Base-by-base conservation (phyloP, 2,888 invertebrate species). In the Thereva unica region DNA sequence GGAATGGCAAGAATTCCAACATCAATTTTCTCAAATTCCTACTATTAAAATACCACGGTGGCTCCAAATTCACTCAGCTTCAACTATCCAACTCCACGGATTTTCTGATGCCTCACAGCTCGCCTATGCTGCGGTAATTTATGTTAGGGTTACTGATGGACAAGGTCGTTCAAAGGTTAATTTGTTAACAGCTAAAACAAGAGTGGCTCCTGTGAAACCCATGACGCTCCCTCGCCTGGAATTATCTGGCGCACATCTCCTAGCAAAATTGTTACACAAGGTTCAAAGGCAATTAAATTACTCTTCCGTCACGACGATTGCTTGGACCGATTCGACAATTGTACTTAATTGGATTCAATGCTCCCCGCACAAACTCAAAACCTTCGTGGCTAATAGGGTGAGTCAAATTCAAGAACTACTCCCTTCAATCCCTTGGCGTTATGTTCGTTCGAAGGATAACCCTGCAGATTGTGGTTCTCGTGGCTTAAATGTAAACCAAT, bases 311-410 rank as follows among this genome's bases (percentile, higher is more conserved):
- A 7, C 3, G 5, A 34, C 34, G 4, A 3, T 10, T 34, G 23
- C 35, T 8, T 53, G 53, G 53, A 53, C 10, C 8, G 53, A 53
- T n/a, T 35, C 53, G 5, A 23, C 23, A 53, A 53, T 53, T 53
- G 53, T 53, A 7, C n/a, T 53, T 1, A 7, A 8, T 5, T 53
- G 53, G 53, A 6, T 53, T 8, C 6, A 12, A 2, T 9, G 34
- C 5, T 35, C 10, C 38, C 3, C 53, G 8, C 34, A 12, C 6
- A 5, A 12, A 35, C 10, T 7, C 9, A 49, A 49, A 10, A 49
- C 3, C 9, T 49, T 49, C 12, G n/a, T 49, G 6, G 12, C n/a
- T 2, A 49, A 49, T 10, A n/a, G 49, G 1, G 49, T 49, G 2
- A n/a, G n/a, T 23, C 6, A 8, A 9, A 53, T 53, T 9, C 23